A percentile compares a stretch with the other conserved stretches of the same genome.
Evolutionary conservation across 2,113 vertebrate species (phyloP).

Genomic region (Tautogolabrus adspersus): DNA sequence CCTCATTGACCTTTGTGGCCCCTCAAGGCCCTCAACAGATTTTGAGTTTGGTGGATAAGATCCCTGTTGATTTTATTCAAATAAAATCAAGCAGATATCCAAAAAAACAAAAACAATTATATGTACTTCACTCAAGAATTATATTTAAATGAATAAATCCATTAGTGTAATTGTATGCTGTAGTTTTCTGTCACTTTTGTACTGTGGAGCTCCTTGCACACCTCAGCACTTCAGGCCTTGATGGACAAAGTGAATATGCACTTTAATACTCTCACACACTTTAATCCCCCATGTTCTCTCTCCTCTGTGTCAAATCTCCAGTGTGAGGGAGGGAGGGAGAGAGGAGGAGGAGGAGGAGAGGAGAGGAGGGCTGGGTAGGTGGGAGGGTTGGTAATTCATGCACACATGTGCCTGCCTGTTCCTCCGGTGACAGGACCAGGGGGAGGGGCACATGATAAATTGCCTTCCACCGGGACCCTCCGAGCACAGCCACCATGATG

Average conservation of each 20-base stretch:
- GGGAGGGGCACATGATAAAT: conserved; percentile 87
- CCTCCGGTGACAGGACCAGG: conserved; percentile 83
- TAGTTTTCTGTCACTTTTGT: conserved; percentile 8
- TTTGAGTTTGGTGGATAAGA: neutral
- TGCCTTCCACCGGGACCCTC: conserved; percentile 85
- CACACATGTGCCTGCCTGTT: conserved; percentile 86
- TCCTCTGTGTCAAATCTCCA: conserved; percentile 74
- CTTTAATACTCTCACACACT: conserved; percentile 70
- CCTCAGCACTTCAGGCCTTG: conserved; percentile 50
- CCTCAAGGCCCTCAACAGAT: neutral
- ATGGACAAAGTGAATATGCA: conserved; percentile 76
- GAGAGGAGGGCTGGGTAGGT: conserved; percentile 35
- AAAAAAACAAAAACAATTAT: too few species aligned
- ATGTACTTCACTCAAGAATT: too few species aligned
- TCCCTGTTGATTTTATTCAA: conserved; percentile 11
- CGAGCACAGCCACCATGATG: conserved; percentile 84
- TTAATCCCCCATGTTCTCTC: conserved; percentile 74
- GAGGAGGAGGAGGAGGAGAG: neutral
- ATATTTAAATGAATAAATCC: neutral
- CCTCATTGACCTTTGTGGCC: conserved; percentile 12
- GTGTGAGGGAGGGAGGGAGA: conserved; percentile 31
- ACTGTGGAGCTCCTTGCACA: conserved; percentile 18
- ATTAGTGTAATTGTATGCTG: neutral
- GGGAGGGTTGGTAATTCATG: conserved; percentile 82
- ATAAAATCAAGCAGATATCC: neutral